phyloP scores from a whole-genome alignment of 2,888 invertebrate genomes.

The Acleris holmiana region DNA sequence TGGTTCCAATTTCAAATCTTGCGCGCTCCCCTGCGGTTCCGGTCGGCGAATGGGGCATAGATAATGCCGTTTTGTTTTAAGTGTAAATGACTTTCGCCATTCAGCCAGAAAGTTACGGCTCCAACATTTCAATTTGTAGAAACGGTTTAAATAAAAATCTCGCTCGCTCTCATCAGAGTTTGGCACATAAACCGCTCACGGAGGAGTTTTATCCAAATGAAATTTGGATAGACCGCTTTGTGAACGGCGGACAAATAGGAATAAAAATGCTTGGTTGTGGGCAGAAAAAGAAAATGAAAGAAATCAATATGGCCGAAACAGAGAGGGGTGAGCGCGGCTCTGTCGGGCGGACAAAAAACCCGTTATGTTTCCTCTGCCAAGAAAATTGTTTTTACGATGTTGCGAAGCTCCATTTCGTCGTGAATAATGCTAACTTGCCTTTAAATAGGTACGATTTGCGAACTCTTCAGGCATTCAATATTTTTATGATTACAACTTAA shows the following conservation, averaged over 20 bases:
- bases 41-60: constrained; percentile 74
- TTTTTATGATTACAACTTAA: no score
- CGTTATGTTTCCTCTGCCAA: constrained; percentile 25
- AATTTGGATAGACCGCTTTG: constrained; percentile 64
- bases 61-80: constrained; percentile 78
- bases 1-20: constrained; percentile 86
- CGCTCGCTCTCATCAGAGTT: constrained; percentile 54
- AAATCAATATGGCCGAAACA: constrained; percentile 70
- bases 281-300: constrained; percentile 70
- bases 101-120: constrained; percentile 29
- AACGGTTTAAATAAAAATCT: constrained; percentile 58
- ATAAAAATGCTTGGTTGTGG: constrained; percentile 65
- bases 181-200: constrained; percentile 57
- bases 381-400: constrained; percentile 35
- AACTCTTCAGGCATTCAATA: not conserved
- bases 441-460: constrained; percentile 6
- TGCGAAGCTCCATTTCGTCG: constrained; percentile 18
- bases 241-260: constrained; percentile 66
- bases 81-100: constrained; percentile 40
- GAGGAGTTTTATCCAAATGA: constrained; percentile 67
- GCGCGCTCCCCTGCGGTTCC: constrained; percentile 79
- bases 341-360: constrained; percentile 26
- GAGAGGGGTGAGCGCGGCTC: constrained; percentile 49
- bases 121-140: constrained; percentile 38
- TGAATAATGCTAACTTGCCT: constrained; percentile 22